phyloP scores from a whole-genome alignment of 2,888 invertebrate species.

The Beris morrisii region DNA sequence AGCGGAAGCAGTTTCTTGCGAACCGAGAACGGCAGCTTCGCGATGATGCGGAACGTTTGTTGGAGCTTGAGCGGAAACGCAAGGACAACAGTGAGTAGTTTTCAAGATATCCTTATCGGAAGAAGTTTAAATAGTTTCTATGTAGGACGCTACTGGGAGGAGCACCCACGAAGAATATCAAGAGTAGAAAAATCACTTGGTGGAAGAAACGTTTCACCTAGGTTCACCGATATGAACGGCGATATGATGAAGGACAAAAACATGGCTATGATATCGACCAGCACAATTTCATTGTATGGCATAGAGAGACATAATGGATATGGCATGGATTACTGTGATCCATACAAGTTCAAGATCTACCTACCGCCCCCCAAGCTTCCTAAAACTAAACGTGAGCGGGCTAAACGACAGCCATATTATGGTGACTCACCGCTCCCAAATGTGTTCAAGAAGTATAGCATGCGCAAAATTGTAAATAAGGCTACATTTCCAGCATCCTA shows the following conservation, averaged over 20 bases:
- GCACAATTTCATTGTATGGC: constrained; percentile 21
- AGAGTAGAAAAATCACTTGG: too few species aligned
- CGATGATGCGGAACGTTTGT: constrained; percentile 4
- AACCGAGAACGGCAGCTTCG: constrained; percentile 10
- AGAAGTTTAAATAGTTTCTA: too few species aligned
- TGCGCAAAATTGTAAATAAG: too few species aligned
- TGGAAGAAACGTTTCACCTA: too few species aligned
- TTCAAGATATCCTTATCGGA: background rate
- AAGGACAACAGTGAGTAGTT: background rate
- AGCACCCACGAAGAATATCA: too few species aligned
- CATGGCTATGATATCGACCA: background rate
- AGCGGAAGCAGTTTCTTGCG: constrained; percentile 2
- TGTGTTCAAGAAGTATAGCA: too few species aligned
- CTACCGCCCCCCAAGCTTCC: background rate
- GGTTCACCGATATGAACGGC: too few species aligned
- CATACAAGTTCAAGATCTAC: constrained; percentile 6
- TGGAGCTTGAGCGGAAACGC: constrained; percentile 4
- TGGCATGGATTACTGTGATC: background rate
- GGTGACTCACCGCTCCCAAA: background rate
- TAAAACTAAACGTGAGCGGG: background rate
- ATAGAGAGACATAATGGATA: background rate
- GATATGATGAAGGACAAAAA: background rate
- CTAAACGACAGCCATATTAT: background rate
- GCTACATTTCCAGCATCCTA: too few species aligned
- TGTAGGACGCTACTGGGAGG: too few species aligned